Conservation (phyloP, 1,140 invertebrate genomes). For the Pseudomyrmex flavicornis region DNA sequence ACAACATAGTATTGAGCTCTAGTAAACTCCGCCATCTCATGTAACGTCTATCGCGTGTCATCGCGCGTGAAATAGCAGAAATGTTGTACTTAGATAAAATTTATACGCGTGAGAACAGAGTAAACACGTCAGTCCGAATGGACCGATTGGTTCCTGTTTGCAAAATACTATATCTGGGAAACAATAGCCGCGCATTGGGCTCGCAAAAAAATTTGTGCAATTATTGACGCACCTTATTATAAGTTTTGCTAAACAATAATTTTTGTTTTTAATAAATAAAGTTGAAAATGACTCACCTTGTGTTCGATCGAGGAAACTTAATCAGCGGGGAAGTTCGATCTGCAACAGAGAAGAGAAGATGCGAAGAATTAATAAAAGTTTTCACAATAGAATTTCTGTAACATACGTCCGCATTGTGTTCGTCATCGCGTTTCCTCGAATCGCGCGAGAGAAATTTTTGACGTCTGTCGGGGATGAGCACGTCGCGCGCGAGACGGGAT, state of each 20-base stretch:
- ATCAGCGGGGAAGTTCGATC: background rate
- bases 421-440: background rate
- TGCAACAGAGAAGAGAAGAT: slow-evolving; percentile 49
- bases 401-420: background rate
- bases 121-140: background rate
- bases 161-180: too few relatives aligned
- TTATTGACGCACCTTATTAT: background rate
- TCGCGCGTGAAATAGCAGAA: slow-evolving; percentile 6
- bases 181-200: too few relatives aligned
- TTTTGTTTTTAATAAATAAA: background rate
- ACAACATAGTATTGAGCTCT: slow-evolving; percentile 23
- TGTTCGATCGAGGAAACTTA: background rate
- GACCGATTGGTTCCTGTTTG: background rate
- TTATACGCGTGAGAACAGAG: slow-evolving; percentile 6
- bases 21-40: slow-evolving; percentile 36
- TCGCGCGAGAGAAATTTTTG: background rate
- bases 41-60: slow-evolving; percentile 38
- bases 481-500: background rate
- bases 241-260: background rate
- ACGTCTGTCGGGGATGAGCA: slow-evolving; percentile 1
- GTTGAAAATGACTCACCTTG: slow-evolving; percentile 39
- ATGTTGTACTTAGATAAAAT: slow-evolving; percentile 8
- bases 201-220: too few relatives aligned
- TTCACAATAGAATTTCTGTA: slow-evolving; percentile 1
- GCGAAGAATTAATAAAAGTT: background rate